Evolutionary conservation across 2,888 invertebrate species (phyloP).

Genomic region (Hypomecis atomaria): DNA sequence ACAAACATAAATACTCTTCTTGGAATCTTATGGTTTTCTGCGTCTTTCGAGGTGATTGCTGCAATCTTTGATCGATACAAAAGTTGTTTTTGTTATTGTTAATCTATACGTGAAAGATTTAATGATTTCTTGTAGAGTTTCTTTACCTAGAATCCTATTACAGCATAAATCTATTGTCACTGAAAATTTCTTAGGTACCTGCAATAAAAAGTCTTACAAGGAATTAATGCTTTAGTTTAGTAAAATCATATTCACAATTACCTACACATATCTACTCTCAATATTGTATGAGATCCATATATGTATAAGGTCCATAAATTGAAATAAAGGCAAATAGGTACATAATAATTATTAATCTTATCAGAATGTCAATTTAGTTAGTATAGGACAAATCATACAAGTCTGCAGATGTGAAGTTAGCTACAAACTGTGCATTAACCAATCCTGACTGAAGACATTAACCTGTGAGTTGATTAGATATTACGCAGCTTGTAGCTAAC

Average conservation of each 20-base stretch:
- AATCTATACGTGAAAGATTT: background rate
- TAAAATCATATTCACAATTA: no score
- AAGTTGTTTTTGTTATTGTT: conserved; percentile 4
- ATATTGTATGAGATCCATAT: no score
- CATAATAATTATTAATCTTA: conserved; percentile 4
- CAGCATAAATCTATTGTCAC: conserved; percentile 2
- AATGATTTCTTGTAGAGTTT: background rate
- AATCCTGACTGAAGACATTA: no score
- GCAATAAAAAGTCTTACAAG: no score
- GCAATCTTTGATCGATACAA: conserved; percentile 7
- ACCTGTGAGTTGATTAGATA: no score
- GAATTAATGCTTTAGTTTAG: no score
- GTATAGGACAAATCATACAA: no score
- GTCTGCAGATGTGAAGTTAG: no score
- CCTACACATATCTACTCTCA: background rate
- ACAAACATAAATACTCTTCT: conserved; percentile 1
- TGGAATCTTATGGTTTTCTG: conserved; percentile 15
- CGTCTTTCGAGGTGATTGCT: conserved; percentile 4
- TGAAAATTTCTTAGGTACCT: background rate
- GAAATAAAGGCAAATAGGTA: background rate
- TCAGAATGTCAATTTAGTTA: conserved; percentile 3
- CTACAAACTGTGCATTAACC: no score
- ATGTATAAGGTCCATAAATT: background rate
- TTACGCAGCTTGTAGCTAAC: no score
- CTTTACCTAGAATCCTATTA: background rate